Evolutionary conservation across 2,888 invertebrate species (phyloP), one percentile per base, ranked within the genome.

Genomic region (Lithophane leautieri): DNA sequence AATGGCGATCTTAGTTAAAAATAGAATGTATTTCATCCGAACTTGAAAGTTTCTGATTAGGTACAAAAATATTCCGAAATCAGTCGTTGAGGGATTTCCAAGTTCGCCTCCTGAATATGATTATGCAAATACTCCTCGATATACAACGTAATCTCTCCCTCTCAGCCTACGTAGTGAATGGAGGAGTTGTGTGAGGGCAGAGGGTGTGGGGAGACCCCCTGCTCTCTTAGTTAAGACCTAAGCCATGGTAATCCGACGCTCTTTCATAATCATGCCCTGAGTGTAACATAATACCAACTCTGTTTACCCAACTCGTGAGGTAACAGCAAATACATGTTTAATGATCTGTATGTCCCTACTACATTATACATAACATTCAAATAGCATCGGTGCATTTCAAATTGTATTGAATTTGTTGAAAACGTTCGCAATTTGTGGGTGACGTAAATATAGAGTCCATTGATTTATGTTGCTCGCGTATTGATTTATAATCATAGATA

Each of bases 61-160:
- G 12, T 44, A 62, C 75, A 73, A 78, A 79, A 80, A 78, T 69
- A 76, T 67, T 70, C 73, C 61, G 66, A 78, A 82, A 76, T 72
- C 70, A 83, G 76, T 82, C 62, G 72, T 80, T 71, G 66, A 77
- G 61, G 71, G 75, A 86, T 87, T 86, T 87, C 81, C 75, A 86
- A 87, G 79, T 86, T 86, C 67, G 81, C 67, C 85, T 86, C 83
- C 87, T 88, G 89, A 91, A 90, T 92, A 89, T 89, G 88, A 91
- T 93, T 93, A 93, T 91, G 93, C 90, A 93, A 93, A 93, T 92
- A 84, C 42, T 61, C 76, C 82, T 83, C 79, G 78, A 76, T 77
- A 86, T 84, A 89, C 87, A 88, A 78, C 84, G 90, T 90, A 90
- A 89, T 88, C 82, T 79, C 79, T 78, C 84, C 73, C 82, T 81